Base-by-base conservation (phyloP, 2,888 invertebrate genomes). In the Lutraria lutraria region DNA sequence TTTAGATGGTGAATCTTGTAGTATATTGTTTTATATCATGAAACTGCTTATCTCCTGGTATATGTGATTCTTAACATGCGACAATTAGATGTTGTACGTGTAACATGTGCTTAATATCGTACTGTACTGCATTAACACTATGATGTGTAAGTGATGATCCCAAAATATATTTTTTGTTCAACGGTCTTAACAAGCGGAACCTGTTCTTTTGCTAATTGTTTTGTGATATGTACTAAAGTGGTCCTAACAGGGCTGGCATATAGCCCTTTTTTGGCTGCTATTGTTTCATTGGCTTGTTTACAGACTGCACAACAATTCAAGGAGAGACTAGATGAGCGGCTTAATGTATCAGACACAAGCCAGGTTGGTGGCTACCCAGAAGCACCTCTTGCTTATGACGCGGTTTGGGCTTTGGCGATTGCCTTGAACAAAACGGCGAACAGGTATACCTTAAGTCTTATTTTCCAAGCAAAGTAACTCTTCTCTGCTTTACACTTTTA, bases 311-410 rank as follows among this genome's bases (percentile, higher is more conserved):
- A 98, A 95, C 98, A 99, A 96, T 99, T 99, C 97, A 98, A 98
- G 95, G 97, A 97, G 94, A 97, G 98, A 94, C 97, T 99, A 96
- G 98, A 99, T 96, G 97, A 98, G 94, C 98, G 98, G 89, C 97
- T 99, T 86, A 98, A 98, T 96, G 98, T 99, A 96, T 98, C 98
- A 94, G 98, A 98, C 96, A 98, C 98, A 91, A 98, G 98, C 86
- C 94, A 95, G 53, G 94, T 96, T 25, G 94, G 95, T 0, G 99
- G 99, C 19, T 99, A 99, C 97, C 97, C 97, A 96, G 99, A 99
- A 97, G 99, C 99, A 13, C 99, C 99, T 0, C 97, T 99, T 88
- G 99, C 99, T 81, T 99, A 99, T 96, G 99, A 99, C 97, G 99
- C 99, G 16, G 99, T 99, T 83, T 99, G 99, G 99, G 99, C 99